Conservation (phyloP, 2,888 invertebrate species). For the Macaria notata region DNA sequence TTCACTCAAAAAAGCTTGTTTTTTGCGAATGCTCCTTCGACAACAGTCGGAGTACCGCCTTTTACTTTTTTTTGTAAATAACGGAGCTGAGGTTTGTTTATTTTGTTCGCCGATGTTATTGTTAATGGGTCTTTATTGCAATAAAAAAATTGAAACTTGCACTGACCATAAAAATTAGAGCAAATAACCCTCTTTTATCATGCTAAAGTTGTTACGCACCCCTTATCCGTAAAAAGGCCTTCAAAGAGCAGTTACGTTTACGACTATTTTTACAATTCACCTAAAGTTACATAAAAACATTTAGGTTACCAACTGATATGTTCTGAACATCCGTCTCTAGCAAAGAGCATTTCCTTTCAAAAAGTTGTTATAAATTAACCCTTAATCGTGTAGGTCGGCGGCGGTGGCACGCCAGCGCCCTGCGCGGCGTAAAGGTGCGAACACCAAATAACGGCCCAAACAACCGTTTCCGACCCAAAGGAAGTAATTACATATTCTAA, state of each 20-base stretch:
- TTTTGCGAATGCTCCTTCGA: conserved; percentile 70
- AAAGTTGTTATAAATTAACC: conserved; percentile 39
- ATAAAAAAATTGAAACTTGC: conserved; percentile 38
- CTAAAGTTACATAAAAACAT: background rate
- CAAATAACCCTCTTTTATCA: conserved; percentile 16
- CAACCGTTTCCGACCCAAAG: conserved; percentile 78
- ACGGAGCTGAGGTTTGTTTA: conserved; percentile 73
- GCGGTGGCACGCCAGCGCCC: conserved; percentile 31
- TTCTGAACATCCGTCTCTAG: conserved; percentile 6
- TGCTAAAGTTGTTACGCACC: background rate
- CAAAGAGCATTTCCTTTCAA: conserved; percentile 7
- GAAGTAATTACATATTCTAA: conserved; percentile 83
- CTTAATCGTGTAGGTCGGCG: conserved; percentile 30
- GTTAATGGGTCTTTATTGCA: conserved; percentile 56
- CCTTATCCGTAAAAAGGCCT: background rate
- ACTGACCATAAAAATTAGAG: conserved; percentile 30
- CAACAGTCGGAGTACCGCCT: conserved; percentile 73
- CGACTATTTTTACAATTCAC: background rate
- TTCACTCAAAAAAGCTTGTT: conserved; percentile 54
- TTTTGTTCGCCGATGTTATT: conserved; percentile 63
- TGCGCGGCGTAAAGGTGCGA: conserved; percentile 52
- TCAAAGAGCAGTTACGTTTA: background rate
- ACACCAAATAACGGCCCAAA: conserved; percentile 58
- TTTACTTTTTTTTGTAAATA: conserved; percentile 64
- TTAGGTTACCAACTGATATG: background rate